Evolutionary conservation across 1,140 invertebrate species (phyloP).

Genomic region (Trichomalopsis sarcophagae): DNA sequence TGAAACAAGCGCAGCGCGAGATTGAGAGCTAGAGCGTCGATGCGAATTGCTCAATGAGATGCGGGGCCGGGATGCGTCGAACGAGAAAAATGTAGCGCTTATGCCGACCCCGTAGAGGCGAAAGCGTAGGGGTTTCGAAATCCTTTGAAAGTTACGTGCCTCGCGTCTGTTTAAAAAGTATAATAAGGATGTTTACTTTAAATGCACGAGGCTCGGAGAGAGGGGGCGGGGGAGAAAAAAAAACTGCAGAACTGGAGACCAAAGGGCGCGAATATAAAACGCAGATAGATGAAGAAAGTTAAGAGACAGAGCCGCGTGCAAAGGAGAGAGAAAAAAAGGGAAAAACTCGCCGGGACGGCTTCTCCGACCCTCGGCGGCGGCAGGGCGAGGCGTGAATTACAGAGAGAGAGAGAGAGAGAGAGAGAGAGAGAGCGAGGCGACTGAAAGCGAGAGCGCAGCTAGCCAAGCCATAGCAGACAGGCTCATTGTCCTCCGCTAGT

Average conservation of each 20-base stretch:
- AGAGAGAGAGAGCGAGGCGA: constrained; percentile 27
- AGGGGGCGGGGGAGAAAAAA: neutral
- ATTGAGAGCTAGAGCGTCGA: neutral
- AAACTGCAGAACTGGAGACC: neutral
- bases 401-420: constrained; percentile 47
- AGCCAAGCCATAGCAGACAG: constrained; percentile 63
- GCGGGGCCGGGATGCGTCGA: too few relatives aligned
- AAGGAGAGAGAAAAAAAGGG: constrained; percentile 53
- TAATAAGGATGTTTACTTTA: neutral
- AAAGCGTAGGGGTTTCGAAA: neutral
- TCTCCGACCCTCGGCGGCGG: constrained; percentile 45
- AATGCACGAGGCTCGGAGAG: neutral
- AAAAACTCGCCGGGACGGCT: constrained; percentile 49
- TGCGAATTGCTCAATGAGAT: neutral
- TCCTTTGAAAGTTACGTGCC: neutral
- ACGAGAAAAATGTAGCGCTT: neutral
- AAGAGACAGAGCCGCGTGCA: constrained; percentile 5
- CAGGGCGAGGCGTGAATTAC: constrained; percentile 65
- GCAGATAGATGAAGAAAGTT: constrained; percentile 14
- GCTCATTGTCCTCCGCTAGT: constrained; percentile 72
- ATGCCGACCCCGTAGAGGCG: too few relatives aligned
- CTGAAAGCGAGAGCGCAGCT: constrained; percentile 34
- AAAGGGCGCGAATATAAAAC: neutral
- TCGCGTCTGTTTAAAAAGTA: neutral
- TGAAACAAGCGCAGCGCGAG: neutral